These are phyloP conservation scores for Pogonomyrmex barbatus DNA, from an alignment of 1,140 invertebrate species.

Conservation along the genomic window DNA sequence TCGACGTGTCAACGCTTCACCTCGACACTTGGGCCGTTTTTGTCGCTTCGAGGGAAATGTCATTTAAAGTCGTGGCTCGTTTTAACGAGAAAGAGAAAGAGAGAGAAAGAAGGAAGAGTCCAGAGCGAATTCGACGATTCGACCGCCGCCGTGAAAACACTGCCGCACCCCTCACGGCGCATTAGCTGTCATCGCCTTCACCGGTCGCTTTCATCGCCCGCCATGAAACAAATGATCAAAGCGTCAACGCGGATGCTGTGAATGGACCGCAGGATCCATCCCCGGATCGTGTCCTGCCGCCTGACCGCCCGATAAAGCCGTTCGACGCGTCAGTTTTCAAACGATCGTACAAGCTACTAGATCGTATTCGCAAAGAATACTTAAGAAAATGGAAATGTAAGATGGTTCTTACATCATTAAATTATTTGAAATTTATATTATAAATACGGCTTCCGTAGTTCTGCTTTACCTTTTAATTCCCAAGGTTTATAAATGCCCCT, in stretches of 20 bases:
- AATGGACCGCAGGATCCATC: conserved; percentile 75
- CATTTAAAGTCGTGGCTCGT: conserved; percentile 68
- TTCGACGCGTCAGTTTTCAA: conserved; percentile 52
- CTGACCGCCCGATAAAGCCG: conserved; percentile 67
- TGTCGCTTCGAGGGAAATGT: conserved; percentile 67
- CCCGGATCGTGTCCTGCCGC: conserved; percentile 64
- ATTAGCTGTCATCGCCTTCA: conserved; percentile 77
- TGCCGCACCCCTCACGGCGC: conserved; percentile 66
- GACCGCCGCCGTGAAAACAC: conserved; percentile 71
- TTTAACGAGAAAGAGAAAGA: conserved; percentile 27
- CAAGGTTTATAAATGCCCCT: not conserved
- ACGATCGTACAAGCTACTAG: not conserved
- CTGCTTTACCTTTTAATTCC: not conserved
- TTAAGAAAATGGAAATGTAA: not conserved
- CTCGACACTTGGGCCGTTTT: conserved; percentile 64
- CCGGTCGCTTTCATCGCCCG: conserved; percentile 74
- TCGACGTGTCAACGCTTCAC: conserved; percentile 63
- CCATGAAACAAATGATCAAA: conserved; percentile 80
- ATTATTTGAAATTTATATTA: not conserved
- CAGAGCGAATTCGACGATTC: conserved; percentile 63
- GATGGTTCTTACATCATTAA: not conserved
- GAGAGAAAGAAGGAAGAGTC: conserved; percentile 36
- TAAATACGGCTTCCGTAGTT: not conserved
- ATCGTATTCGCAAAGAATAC: not conserved
- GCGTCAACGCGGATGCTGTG: conserved; percentile 76